A percentile compares a stretch with the other conserved stretches of the same genome.
phyloP scores from a whole-genome alignment of 2,797 vertebrate species.

The Danio choprae region DNA sequence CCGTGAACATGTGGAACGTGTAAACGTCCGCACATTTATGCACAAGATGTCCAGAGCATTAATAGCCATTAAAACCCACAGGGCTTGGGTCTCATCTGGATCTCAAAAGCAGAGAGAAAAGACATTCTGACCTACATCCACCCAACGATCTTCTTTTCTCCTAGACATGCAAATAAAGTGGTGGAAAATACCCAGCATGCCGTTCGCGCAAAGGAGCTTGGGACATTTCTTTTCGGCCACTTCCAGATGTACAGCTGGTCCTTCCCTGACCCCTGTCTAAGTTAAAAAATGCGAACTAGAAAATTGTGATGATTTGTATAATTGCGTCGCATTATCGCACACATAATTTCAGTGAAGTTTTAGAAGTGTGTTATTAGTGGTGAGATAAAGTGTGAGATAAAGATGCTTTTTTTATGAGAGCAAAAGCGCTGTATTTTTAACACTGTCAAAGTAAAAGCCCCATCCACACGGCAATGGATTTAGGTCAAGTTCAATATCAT shows the following conservation, averaged over 20 bases:
- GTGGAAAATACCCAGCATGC: constrained; percentile 41
- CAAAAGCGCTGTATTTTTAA: too few relatives aligned
- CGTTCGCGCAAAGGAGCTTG: constrained; percentile 13
- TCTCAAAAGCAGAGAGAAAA: constrained; percentile 37
- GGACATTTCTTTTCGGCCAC: constrained; percentile 38
- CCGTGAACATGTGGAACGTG: constrained; percentile 47
- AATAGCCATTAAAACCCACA: constrained; percentile 42
- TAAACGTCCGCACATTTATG: constrained; percentile 42
- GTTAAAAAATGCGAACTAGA: neutral
- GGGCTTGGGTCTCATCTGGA: constrained; percentile 19
- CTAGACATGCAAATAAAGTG: constrained; percentile 38
- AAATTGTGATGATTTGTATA: too few relatives aligned
- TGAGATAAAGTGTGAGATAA: too few relatives aligned
- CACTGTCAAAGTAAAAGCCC: too few relatives aligned
- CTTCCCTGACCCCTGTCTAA: neutral
- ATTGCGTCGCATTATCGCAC: too few relatives aligned
- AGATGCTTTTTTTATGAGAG: too few relatives aligned
- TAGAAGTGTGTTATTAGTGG: too few relatives aligned
- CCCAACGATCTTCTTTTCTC: constrained; percentile 40
- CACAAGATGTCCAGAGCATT: constrained; percentile 50
- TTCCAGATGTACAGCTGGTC: constrained; percentile 57
- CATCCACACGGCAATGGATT: too few relatives aligned
- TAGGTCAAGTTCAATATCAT: too few relatives aligned
- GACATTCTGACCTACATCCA: constrained; percentile 54
- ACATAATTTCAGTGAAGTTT: too few relatives aligned